Evolutionary conservation across 2,797 vertebrate species (phyloP).

Genomic region (Cyprinodon diabolis): DNA sequence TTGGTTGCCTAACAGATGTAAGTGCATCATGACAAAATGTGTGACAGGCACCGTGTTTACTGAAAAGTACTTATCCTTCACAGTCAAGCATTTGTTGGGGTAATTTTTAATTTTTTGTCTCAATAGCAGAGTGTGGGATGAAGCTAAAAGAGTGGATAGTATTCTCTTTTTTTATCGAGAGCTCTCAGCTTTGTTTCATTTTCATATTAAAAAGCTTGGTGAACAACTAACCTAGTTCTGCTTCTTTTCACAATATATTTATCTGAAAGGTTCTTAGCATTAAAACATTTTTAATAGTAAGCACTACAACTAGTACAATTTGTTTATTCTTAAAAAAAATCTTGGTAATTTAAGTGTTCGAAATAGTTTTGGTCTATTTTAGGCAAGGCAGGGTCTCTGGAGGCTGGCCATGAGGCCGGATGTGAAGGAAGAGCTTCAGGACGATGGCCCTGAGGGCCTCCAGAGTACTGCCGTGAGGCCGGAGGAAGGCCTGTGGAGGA

Average conservation of each 20-base stretch:
- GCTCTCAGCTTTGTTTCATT: constrained; percentile 1
- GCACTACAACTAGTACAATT: neutral
- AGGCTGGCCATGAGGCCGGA: too few relatives aligned
- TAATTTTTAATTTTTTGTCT: neutral
- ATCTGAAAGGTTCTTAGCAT: neutral
- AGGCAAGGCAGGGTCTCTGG: too few relatives aligned
- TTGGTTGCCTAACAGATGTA: neutral
- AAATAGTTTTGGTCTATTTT: neutral
- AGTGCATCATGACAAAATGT: constrained; percentile 3
- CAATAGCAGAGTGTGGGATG: neutral
- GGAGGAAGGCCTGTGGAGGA: too few relatives aligned
- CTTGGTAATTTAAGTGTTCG: neutral
- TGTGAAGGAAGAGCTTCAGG: too few relatives aligned
- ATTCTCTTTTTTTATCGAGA: neutral
- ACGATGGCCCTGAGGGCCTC: too few relatives aligned
- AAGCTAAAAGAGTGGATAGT: neutral
- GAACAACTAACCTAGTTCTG: neutral
- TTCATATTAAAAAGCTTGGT: neutral
- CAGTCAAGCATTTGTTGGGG: neutral
- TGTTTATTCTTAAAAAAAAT: neutral
- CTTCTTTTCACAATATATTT: constrained; percentile 2
- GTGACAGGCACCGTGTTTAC: neutral
- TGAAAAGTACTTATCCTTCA: neutral
- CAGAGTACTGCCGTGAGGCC: too few relatives aligned
- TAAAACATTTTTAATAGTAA: neutral